Conservation (phyloP, 2,888 invertebrate species). For the Anoncus sp. region DNA sequence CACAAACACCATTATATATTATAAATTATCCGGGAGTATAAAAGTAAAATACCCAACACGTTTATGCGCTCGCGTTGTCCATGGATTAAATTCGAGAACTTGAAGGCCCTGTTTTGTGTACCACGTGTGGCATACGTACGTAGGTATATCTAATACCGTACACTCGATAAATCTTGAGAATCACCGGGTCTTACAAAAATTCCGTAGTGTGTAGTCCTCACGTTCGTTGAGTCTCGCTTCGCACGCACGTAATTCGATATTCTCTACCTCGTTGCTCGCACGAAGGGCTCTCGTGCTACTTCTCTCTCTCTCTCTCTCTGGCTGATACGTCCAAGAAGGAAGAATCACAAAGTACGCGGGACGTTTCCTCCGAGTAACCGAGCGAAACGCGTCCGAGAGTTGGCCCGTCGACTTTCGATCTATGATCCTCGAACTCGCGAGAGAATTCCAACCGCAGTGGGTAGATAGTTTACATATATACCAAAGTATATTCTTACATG, state of each 20-base stretch:
- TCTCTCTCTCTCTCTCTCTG: not conserved
- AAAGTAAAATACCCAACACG: slow-evolving; percentile 30
- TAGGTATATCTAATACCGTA: slow-evolving; percentile 38
- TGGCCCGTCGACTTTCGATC: slow-evolving; percentile 39
- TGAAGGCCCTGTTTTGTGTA: slow-evolving; percentile 1
- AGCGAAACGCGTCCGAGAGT: not conserved
- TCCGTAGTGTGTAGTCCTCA: slow-evolving; percentile 14
- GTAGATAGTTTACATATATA: slow-evolving; percentile 30
- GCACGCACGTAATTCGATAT: slow-evolving; percentile 61
- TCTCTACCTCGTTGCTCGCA: slow-evolving; percentile 29
- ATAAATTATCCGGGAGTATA: slow-evolving; percentile 46
- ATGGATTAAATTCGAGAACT: slow-evolving; percentile 57
- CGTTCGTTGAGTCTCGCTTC: slow-evolving; percentile 27
- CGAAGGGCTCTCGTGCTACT: slow-evolving; percentile 21
- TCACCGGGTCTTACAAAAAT: slow-evolving; percentile 28
- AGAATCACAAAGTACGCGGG: not conserved
- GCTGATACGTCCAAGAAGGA: slow-evolving; percentile 5
- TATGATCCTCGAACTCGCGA: slow-evolving; percentile 44
- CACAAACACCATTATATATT: slow-evolving; percentile 36
- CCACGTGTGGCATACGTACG: not conserved
- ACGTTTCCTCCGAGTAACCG: slow-evolving; percentile 3
- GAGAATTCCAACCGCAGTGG: slow-evolving; percentile 49
- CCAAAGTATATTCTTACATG: slow-evolving; percentile 7
- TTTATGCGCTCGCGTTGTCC: slow-evolving; percentile 5
- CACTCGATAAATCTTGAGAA: slow-evolving; percentile 57